These are phyloP conservation scores for Oncopeltus fasciatus DNA, from an alignment of 1,140 invertebrate species.

Conservation along the genomic window DNA sequence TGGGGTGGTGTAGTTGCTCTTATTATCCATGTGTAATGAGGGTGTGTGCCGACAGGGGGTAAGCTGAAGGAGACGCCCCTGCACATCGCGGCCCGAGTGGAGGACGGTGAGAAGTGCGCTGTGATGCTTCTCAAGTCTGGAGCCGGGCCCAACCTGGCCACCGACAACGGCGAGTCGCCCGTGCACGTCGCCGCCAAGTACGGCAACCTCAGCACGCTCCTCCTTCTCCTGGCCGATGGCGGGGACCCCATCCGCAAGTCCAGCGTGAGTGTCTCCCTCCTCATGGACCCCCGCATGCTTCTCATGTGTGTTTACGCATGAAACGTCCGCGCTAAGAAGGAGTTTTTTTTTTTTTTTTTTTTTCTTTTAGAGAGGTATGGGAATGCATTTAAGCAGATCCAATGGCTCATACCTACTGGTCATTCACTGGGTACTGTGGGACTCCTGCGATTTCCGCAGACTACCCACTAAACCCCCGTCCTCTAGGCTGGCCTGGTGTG, in stretches of 20 bases:
- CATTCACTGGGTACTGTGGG: too few species aligned
- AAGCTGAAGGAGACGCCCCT: slow-evolving; percentile 80
- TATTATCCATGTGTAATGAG: neutral
- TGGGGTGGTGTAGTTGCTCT: neutral
- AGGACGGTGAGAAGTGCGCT: slow-evolving; percentile 88
- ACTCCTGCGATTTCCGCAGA: too few species aligned
- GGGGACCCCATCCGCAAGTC: slow-evolving; percentile 81
- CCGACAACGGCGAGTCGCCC: slow-evolving; percentile 85
- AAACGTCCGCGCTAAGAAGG: too few species aligned
- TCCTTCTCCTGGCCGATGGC: slow-evolving; percentile 75
- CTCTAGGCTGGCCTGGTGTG: too few species aligned
- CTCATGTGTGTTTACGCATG: too few species aligned
- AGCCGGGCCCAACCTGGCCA: slow-evolving; percentile 82
- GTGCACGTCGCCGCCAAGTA: slow-evolving; percentile 81
- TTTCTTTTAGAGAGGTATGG: too few species aligned
- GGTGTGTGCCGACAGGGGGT: slow-evolving; percentile 40
- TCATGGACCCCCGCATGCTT: too few species aligned
- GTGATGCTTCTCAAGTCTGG: slow-evolving; percentile 95
- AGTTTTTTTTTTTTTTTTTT: too few species aligned
- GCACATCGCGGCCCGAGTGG: slow-evolving; percentile 85
- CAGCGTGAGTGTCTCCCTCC: slow-evolving; percentile 45
- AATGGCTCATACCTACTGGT: too few species aligned
- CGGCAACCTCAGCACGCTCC: slow-evolving; percentile 72
- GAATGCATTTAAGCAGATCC: too few species aligned
- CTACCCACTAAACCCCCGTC: too few species aligned